Base-by-base conservation (phyloP, 2,113 vertebrate species). In the Callocephalon fimbriatum region DNA sequence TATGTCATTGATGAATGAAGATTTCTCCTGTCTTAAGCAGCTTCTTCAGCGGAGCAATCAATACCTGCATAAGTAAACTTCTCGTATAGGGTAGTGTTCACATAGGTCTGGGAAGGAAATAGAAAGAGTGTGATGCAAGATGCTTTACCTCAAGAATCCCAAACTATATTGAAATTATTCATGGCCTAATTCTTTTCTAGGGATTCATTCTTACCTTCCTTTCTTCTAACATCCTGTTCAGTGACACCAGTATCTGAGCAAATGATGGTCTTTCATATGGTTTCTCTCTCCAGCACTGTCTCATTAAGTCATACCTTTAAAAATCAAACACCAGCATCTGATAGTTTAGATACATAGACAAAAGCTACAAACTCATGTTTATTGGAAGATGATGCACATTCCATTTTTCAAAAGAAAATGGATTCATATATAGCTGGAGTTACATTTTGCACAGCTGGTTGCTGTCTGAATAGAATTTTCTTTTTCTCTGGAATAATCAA, bases 31-130 rank as follows among this genome's bases (percentile, higher is more conserved):
- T 83, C 35, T 96, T 97, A 99, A 78, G 99, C 99, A 35, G 99
- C 99, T 93, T 99, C 99, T 96, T 99, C 99, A 47, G 99, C 99
- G 1, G 98, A 99, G 87, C 99, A 99, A 95, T 99, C 99, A 20
- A 99, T 99, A 66, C 99, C 99, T 5, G 99, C 99, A 0, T 99
- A 99, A 93, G 99, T 98, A 88, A 99, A 99, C 97, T 99, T 99
- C 97, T 99, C 99, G 3, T 99, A 99, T 7, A 99, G 97, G 3
- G 99, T 99, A 12, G 99, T 99, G 66, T 99, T 99, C 94, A 99
- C 99, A 2, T 99, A 99, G 26, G 99, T 99, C 99, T 99, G 93
- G 29, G 76, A 95, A 81, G 62, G 53, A 18, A 93, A 75, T 37
- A 93, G 48, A 73, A 42, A 78, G 65, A n/a, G 8, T 27, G 9